Percentiles rank a stretch among this genome's conserved stretches.
These are phyloP conservation scores for Chelonoidis abingdonii DNA, from an alignment of 2,113 vertebrate species.

Conservation along the genomic window DNA sequence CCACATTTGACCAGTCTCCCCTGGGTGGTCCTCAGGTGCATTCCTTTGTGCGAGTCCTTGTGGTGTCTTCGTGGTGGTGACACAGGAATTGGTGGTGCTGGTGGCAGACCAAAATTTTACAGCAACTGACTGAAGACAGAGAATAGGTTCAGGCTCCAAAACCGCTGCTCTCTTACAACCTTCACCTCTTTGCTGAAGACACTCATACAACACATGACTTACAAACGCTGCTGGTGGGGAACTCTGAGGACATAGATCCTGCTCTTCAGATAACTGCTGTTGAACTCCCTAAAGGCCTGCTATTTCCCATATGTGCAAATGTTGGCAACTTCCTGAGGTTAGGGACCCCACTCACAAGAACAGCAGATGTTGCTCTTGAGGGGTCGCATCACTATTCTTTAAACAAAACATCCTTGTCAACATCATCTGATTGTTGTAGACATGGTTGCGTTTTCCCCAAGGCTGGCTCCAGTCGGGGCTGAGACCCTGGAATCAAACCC, in stretches of 20 bases:
- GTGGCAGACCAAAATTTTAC: not conserved
- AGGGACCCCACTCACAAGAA: not conserved
- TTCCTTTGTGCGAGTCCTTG: not conserved
- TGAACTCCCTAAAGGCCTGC: not conserved
- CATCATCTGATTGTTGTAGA: not conserved
- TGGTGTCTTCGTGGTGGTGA: not conserved
- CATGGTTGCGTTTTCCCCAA: fast-evolving
- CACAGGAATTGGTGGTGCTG: not conserved
- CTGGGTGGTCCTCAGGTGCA: not conserved
- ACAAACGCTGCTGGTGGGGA: not conserved
- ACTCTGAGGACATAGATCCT: not conserved
- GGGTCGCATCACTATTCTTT: not conserved
- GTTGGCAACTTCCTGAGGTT: not conserved
- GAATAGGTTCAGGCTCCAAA: not conserved
- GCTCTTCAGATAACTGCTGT: not conserved
- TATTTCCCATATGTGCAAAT: not conserved
- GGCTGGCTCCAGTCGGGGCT: not conserved
- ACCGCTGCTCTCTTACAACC: not conserved
- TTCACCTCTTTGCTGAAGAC: not conserved
- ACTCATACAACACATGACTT: not conserved
- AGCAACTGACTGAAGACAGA: not conserved
- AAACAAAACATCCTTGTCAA: not conserved
- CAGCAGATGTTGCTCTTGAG: not conserved
- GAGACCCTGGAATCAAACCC: not conserved
- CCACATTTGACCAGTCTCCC: not conserved